Conservation (phyloP, 2,888 invertebrate genomes). For the Spatulosminthurus flaviceps region DNA sequence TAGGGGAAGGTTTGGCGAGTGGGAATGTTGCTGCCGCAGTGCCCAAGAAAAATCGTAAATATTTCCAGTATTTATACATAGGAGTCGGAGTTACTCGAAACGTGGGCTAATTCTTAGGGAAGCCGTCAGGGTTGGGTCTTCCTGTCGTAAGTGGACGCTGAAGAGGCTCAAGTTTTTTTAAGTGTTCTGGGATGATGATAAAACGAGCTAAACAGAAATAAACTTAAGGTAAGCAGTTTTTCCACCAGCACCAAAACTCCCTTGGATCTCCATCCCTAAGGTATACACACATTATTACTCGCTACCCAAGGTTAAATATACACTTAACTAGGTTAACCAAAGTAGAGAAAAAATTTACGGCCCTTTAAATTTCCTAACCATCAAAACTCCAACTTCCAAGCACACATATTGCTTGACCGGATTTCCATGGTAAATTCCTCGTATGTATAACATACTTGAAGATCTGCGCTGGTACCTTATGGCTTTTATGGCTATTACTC, state of each 20-base stretch:
- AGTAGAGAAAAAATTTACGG: background rate
- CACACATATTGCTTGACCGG: constrained; percentile 18
- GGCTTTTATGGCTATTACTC: no score
- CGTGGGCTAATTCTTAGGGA: background rate
- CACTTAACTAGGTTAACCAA: constrained; percentile 14
- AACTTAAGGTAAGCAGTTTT: constrained; percentile 25
- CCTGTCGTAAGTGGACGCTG: background rate
- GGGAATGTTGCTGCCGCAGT: background rate
- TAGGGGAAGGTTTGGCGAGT: background rate
- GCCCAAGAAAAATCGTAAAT: constrained; percentile 1
- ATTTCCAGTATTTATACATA: constrained; percentile 4
- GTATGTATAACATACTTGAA: no score
- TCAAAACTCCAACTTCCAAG: background rate
- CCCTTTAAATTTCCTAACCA: background rate
- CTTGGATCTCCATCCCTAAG: background rate
- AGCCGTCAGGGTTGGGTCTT: background rate
- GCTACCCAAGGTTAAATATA: constrained; percentile 19
- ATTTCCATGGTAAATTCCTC: background rate
- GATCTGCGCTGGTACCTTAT: no score
- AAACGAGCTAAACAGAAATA: constrained; percentile 22
- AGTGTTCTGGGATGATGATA: background rate
- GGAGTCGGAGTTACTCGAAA: background rate
- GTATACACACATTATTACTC: constrained; percentile 21
- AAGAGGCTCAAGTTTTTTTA: constrained; percentile 12
- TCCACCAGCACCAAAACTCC: constrained; percentile 1